phyloP scores from a whole-genome alignment of 2,888 invertebrate genomes.

The Dasysyrphus tricinctus region DNA sequence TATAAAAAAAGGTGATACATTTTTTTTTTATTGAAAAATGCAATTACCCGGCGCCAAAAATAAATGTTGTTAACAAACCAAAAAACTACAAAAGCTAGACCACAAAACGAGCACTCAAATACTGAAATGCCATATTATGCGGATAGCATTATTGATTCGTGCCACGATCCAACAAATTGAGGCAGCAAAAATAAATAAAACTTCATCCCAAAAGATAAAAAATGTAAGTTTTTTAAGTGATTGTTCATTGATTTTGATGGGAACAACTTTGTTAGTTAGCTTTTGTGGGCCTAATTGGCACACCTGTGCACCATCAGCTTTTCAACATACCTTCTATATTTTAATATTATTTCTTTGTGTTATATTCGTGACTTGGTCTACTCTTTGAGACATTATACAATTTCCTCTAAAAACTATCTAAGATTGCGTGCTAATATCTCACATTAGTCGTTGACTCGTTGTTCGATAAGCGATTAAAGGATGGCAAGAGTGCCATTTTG shows the following conservation, averaged over 20 bases:
- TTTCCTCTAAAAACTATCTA: background rate
- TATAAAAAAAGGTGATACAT: no score
- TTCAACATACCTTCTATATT: background rate
- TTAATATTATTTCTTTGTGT: background rate
- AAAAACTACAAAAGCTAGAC: background rate
- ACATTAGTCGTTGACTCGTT: no score
- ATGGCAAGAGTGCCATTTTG: background rate
- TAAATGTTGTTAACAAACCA: no score
- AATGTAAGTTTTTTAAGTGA: slow-evolving; percentile 34
- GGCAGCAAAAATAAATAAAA: background rate
- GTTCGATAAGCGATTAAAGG: slow-evolving; percentile 11
- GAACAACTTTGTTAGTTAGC: slow-evolving; percentile 42
- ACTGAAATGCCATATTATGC: background rate
- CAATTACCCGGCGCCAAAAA: no score
- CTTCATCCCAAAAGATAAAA: background rate
- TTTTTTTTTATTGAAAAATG: no score
- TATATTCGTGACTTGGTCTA: slow-evolving; percentile 5
- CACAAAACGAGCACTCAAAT: background rate
- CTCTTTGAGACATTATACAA: background rate
- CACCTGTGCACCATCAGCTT: background rate
- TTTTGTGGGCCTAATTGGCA: slow-evolving; percentile 7
- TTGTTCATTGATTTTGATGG: slow-evolving; percentile 42
- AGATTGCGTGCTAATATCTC: slow-evolving; percentile 3
- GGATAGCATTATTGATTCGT: slow-evolving; percentile 3
- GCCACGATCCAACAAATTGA: slow-evolving; percentile 13